phyloP scores from a whole-genome alignment of 2,888 invertebrate genomes.

The Aricia artaxerxes region DNA sequence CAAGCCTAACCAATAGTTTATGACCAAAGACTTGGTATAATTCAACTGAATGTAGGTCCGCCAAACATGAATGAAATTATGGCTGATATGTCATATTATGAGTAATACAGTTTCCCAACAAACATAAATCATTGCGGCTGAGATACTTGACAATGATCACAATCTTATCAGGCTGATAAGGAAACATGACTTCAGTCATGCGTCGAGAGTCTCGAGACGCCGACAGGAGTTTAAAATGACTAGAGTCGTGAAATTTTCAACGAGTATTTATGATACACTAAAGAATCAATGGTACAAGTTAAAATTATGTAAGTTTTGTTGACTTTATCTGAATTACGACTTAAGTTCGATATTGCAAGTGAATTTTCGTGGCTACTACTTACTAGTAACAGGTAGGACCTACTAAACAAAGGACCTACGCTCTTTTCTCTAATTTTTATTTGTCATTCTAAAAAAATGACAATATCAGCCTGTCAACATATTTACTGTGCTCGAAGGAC shows the following conservation, averaged over 20 bases:
- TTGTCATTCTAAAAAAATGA: too few species aligned
- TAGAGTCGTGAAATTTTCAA: constrained; percentile 50
- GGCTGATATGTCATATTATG: background rate
- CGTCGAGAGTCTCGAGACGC: constrained; percentile 22
- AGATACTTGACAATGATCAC: constrained; percentile 9
- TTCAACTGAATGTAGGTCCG: too few species aligned
- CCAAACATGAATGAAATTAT: too few species aligned
- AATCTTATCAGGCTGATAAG: constrained; percentile 27
- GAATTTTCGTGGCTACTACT: background rate
- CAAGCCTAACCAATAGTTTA: too few species aligned
- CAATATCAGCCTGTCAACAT: background rate
- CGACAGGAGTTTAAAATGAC: constrained; percentile 52
- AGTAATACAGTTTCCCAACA: background rate
- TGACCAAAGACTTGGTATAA: too few species aligned
- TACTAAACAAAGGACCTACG: too few species aligned
- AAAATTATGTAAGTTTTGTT: constrained; percentile 64
- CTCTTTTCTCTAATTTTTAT: too few species aligned
- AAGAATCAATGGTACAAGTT: constrained; percentile 63
- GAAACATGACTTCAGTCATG: constrained; percentile 8
- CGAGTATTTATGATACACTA: constrained; percentile 53
- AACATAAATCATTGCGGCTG: background rate
- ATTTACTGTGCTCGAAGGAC: background rate
- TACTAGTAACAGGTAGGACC: too few species aligned
- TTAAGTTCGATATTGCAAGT: background rate
- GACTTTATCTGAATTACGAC: background rate